phyloP scores from a whole-genome alignment of 1,140 invertebrate species.

The Orius insidiosus region DNA sequence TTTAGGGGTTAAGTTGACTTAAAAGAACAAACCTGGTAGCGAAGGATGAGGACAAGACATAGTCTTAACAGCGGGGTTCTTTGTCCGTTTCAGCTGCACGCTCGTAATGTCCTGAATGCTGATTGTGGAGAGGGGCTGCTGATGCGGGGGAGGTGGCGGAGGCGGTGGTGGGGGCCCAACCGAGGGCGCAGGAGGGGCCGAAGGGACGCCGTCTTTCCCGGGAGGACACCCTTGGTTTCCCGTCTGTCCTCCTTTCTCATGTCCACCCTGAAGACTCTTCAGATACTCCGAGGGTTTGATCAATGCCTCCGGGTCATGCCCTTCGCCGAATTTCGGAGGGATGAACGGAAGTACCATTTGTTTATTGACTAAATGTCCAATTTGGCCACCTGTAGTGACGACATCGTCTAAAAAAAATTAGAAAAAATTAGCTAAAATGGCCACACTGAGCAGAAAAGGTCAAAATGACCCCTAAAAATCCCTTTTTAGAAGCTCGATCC shows the following conservation, averaged over 20 bases:
- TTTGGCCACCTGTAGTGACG: background rate
- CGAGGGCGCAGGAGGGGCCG: constrained; percentile 28
- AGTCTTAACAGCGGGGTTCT: constrained; percentile 52
- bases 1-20: no score
- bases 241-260: background rate
- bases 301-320: constrained; percentile 49
- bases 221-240: background rate
- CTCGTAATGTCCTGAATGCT: constrained; percentile 71
- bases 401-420: no score
- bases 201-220: constrained; percentile 16
- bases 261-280: constrained; percentile 49
- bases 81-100: constrained; percentile 56
- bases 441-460: no score
- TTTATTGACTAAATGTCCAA: constrained; percentile 50
- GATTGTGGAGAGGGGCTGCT: constrained; percentile 54
- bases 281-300: constrained; percentile 86
- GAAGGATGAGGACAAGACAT: constrained; percentile 45
- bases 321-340: constrained; percentile 60
- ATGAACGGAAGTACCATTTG: constrained; percentile 72
- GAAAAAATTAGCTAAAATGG: no score
- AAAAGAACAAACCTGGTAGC: constrained; percentile 11
- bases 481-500: no score
- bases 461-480: no score
- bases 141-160: constrained; percentile 27
- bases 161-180: constrained; percentile 31